phyloP scores from a whole-genome alignment of 2,113 vertebrate species.

The Columbina picui region DNA sequence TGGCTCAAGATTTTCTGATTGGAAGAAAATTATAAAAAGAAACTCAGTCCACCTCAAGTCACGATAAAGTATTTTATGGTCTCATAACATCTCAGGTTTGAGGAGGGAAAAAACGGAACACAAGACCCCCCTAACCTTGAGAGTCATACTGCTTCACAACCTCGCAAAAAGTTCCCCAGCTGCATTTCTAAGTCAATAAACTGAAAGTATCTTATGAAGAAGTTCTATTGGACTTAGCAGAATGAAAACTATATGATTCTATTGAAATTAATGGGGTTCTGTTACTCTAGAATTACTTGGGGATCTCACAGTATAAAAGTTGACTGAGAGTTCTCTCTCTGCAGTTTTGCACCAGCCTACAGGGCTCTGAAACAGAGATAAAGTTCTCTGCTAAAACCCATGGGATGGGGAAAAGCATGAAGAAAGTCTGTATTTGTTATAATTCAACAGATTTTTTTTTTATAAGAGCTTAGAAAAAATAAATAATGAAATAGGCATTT shows the following conservation, averaged over 20 bases:
- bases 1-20: slow-evolving; percentile 38
- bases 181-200: background rate
- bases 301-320: background rate
- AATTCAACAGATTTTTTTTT: background rate
- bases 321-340: background rate
- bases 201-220: background rate
- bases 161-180: background rate
- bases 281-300: background rate
- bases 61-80: slow-evolving; percentile 1
- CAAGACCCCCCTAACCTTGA: accelerated
- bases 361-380: background rate
- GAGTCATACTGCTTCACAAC: background rate
- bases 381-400: background rate
- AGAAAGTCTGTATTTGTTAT: background rate
- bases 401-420: background rate
- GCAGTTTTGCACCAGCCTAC: background rate
- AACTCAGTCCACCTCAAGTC: background rate
- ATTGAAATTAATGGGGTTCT: background rate
- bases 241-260: background rate
- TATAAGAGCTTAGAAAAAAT: background rate
- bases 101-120: background rate
- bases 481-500: background rate
- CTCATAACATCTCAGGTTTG: background rate
- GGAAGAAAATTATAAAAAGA: background rate
- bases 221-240: background rate